Conservation (phyloP, 2,888 invertebrate genomes). For the Drosophila multiciliata region DNA sequence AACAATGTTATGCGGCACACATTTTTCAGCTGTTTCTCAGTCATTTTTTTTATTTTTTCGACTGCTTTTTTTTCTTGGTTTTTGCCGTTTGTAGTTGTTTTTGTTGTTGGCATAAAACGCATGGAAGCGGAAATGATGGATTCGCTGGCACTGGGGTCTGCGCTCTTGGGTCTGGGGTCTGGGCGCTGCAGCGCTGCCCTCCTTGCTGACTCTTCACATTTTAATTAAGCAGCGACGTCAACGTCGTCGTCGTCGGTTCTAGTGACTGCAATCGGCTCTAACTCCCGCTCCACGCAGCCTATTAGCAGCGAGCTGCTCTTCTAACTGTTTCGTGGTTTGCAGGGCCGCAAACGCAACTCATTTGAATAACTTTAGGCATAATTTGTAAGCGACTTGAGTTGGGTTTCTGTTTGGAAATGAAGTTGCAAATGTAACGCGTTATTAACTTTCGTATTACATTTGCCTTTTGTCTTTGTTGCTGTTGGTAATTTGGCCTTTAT, state of each 20-base stretch:
- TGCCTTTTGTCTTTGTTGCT: conserved; percentile 45
- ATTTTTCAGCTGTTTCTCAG: conserved; percentile 77
- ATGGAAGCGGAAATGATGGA: conserved; percentile 85
- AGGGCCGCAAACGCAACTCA: conserved; percentile 67
- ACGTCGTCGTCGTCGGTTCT: conserved; percentile 58
- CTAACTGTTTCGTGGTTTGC: conserved; percentile 59
- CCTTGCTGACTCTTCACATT: conserved; percentile 75
- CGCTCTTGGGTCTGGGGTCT: conserved; percentile 12
- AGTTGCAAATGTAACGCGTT: conserved; percentile 81
- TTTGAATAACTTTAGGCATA: conserved; percentile 80
- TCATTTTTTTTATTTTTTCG: conserved; percentile 33
- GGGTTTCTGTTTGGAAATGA: conserved; percentile 53
- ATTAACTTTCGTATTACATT: conserved; percentile 80
- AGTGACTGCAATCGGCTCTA: conserved; percentile 66
- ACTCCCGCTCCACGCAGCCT: conserved; percentile 1
- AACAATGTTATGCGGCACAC: conserved; percentile 40
- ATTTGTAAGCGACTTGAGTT: conserved; percentile 72
- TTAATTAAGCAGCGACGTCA: conserved; percentile 76
- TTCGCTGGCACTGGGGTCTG: conserved; percentile 73
- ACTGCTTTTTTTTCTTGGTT: conserved; percentile 18
- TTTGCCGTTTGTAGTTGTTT: conserved; percentile 23
- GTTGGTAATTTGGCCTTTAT: conserved; percentile 26
- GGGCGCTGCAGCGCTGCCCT: conserved; percentile 35
- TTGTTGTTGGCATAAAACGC: conserved; percentile 72
- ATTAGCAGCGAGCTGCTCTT: conserved; percentile 4